phyloP scores from a whole-genome alignment of 2,113 vertebrate species.

The Anguilla japonica region DNA sequence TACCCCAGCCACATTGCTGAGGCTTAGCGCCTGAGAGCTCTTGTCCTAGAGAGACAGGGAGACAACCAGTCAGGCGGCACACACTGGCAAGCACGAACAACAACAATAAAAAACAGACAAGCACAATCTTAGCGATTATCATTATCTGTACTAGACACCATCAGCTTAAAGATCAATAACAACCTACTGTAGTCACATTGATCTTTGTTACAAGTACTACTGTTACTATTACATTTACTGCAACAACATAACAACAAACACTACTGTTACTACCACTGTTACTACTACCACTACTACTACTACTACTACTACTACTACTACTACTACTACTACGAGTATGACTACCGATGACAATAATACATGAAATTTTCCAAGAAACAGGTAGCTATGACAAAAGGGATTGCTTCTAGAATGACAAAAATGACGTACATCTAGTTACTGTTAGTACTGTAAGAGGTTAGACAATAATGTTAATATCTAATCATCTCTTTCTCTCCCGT shows the following conservation, averaged over 20 bases:
- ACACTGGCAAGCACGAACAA: background rate
- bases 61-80: background rate
- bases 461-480: background rate
- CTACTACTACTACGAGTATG: slow-evolving; percentile 3
- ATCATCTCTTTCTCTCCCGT: background rate
- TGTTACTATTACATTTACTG: slow-evolving; percentile 10
- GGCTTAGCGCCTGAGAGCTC: slow-evolving; percentile 96
- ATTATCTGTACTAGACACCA: background rate
- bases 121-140: background rate
- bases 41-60: slow-evolving; percentile 88
- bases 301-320: slow-evolving; percentile 2
- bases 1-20: slow-evolving; percentile 99
- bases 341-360: background rate
- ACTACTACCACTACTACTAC: slow-evolving; percentile 12
- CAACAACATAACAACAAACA: background rate
- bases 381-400: slow-evolving; percentile 22
- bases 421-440: background rate
- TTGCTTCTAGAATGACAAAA: slow-evolving; percentile 9
- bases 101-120: background rate
- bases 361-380: background rate
- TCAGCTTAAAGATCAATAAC: background rate
- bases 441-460: slow-evolving; percentile 2
- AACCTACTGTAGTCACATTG: background rate
- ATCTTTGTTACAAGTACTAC: background rate
- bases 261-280: slow-evolving; percentile 14